phyloP scores from a whole-genome alignment of 37 sponge, comb jelly and placozoan species.

The Chondrosia reniformis region DNA sequence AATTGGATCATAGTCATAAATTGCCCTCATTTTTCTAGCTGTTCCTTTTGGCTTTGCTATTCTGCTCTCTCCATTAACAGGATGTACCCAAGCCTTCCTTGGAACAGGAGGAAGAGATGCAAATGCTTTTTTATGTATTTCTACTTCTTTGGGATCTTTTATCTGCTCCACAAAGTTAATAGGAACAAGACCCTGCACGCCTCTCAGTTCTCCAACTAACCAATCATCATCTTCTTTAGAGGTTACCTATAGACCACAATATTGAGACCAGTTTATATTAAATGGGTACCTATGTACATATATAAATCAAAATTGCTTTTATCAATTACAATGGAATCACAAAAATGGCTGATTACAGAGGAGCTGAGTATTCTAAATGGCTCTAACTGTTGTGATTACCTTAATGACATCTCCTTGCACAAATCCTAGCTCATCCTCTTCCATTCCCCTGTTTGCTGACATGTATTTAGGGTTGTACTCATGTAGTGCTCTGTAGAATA shows the following conservation, averaged over 20 bases:
- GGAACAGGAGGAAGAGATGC: neutral
- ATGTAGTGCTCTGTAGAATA: slow-evolving; percentile 1
- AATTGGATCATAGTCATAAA: slow-evolving; percentile 51
- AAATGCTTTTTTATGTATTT: neutral
- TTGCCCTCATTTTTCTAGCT: slow-evolving; percentile 34
- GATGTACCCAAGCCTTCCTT: neutral
- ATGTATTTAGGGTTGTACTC: slow-evolving; percentile 22
- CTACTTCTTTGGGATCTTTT: neutral
- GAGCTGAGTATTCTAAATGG: too few species aligned
- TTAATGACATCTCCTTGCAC: neutral
- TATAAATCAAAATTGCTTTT: neutral
- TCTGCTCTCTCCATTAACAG: neutral
- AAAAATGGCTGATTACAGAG: too few species aligned
- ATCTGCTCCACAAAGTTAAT: neutral
- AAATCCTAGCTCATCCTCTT: slow-evolving; percentile 17
- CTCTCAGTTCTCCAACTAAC: slow-evolving; percentile 10
- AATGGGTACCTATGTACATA: too few species aligned
- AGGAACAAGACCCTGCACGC: slow-evolving; percentile 7
- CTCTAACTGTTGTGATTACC: too few species aligned
- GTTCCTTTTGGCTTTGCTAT: neutral
- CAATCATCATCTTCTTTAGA: neutral
- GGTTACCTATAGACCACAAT: slow-evolving; percentile 19
- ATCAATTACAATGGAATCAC: too few species aligned
- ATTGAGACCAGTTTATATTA: neutral
- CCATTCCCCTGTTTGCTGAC: slow-evolving; percentile 11